Base-by-base conservation (phyloP, 2,888 invertebrate genomes). In the Drosophila seclusa region DNA sequence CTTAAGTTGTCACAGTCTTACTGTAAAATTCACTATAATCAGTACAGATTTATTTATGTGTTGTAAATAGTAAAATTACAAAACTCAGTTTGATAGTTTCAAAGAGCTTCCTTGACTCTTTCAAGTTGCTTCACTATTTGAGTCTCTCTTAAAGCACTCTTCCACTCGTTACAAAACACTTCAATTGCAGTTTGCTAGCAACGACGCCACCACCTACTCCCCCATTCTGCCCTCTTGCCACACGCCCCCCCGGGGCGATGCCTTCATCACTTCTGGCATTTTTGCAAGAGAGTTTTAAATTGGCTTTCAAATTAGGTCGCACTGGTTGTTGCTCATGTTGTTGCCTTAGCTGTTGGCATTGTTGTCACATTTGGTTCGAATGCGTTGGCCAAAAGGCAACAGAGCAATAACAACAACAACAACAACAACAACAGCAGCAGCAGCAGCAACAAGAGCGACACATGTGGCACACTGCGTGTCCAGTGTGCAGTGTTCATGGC, bases 351-450 rank as follows among this genome's bases (percentile, higher is more conserved):
- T 73, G 74, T 72, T 76, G 65, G 53, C 83, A 78, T 83, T 88
- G 87, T 88, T 85, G 84, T 85, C 85, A 83, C 89, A 88, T 86
- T 87, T 79, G 75, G 68, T 64, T 65, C 73, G 89, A 83, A 78
- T 85, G 82, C 76, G 76, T 73, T 73, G 67, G 73, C 74, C 74
- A 75, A 75, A 67, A 65, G 53, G 53, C 57, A 64, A 24, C 76
- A 70, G 34, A 54, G 42, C 70, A 78, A 31, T 40, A 40, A 45
- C 55, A 58, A 31, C 59, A 76, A 53, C 65, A 53, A 42, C 67
- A 64, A 64, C 55, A 40, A 31, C 31, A 55, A 32, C 32, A 32
- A 0, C 24, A 21, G 52, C 76, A 40, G 2, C 34, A 34, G 1
- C 61, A 60, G 45, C 62, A 73, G 36, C 38, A 36, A 54, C 60